Evolutionary conservation across 2,888 invertebrate genomes (phyloP).

Genomic region (Lepas anatifera): DNA sequence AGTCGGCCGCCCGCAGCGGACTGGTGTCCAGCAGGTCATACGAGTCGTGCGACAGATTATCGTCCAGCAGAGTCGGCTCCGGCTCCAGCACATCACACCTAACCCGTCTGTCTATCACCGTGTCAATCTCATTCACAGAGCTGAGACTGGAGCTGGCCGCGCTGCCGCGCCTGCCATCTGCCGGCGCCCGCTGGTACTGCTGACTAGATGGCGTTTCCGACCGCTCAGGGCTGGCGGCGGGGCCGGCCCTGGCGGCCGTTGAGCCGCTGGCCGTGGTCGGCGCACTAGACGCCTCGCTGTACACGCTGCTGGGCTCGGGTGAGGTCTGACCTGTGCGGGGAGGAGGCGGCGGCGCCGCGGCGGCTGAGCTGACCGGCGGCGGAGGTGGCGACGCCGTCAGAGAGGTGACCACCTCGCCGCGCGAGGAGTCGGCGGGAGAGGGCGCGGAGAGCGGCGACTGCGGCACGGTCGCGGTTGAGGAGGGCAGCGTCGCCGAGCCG

Average conservation of each 20-base stretch:
- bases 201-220: constrained; percentile 28
- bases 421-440: constrained; percentile 21
- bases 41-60: constrained; percentile 26
- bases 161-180: too few relatives aligned
- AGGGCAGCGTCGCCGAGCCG: constrained; percentile 35
- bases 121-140: constrained; percentile 27
- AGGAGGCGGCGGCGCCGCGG: background rate
- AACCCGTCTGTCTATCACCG: constrained; percentile 11
- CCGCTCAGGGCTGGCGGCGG: background rate
- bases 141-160: constrained; percentile 30
- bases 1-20: constrained; percentile 10
- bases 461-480: constrained; percentile 49
- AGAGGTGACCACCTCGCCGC: background rate
- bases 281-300: constrained; percentile 7
- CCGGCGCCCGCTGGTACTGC: constrained; percentile 23
- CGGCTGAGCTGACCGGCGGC: background rate
- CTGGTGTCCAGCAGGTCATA: constrained; percentile 25
- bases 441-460: constrained; percentile 23
- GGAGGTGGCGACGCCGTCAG: background rate
- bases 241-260: background rate
- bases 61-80: constrained; percentile 14
- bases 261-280: background rate
- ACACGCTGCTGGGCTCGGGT: too few relatives aligned
- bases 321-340: background rate
- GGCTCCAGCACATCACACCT: too few relatives aligned